These are phyloP conservation scores for Acrobasis repandana DNA, from an alignment of 2,888 invertebrate genomes.

Conservation along the genomic window DNA sequence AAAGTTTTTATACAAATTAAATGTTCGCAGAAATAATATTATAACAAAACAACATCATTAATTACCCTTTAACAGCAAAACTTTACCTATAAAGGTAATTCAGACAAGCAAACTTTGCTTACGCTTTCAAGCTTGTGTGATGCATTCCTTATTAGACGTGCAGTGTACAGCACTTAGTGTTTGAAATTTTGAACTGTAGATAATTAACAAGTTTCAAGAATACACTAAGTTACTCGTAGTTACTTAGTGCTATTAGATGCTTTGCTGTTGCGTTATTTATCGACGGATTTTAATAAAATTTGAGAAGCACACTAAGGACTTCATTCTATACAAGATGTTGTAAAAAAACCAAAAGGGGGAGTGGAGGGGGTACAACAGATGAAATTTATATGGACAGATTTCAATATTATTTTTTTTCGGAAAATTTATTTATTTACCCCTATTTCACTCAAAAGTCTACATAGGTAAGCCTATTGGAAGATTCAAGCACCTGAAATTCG, in stretches of 20 bases:
- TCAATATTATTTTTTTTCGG: too few relatives aligned
- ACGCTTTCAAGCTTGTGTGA: background rate
- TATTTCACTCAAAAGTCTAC: too few relatives aligned
- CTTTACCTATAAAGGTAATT: background rate
- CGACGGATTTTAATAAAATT: too few relatives aligned
- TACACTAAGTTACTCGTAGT: background rate
- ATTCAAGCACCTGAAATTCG: too few relatives aligned
- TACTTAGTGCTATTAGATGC: background rate
- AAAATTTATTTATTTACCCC: too few relatives aligned
- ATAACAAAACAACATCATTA: background rate
- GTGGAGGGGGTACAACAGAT: too few relatives aligned
- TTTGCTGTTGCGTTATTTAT: too few relatives aligned
- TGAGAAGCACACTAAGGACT: too few relatives aligned
- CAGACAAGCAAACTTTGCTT: conserved; percentile 8
- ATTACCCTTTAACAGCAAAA: background rate
- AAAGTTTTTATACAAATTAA: background rate
- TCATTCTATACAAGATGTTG: too few relatives aligned
- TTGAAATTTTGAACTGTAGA: background rate
- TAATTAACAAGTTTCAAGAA: conserved; percentile 1
- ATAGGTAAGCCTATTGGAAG: too few relatives aligned
- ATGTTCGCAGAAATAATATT: background rate
- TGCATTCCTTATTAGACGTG: background rate
- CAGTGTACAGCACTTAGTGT: conserved; percentile 6
- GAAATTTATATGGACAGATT: too few relatives aligned
- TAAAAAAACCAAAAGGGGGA: too few relatives aligned